phyloP scores from a whole-genome alignment of 2,797 vertebrate species.

The Rhabdophis nuchalis region DNA sequence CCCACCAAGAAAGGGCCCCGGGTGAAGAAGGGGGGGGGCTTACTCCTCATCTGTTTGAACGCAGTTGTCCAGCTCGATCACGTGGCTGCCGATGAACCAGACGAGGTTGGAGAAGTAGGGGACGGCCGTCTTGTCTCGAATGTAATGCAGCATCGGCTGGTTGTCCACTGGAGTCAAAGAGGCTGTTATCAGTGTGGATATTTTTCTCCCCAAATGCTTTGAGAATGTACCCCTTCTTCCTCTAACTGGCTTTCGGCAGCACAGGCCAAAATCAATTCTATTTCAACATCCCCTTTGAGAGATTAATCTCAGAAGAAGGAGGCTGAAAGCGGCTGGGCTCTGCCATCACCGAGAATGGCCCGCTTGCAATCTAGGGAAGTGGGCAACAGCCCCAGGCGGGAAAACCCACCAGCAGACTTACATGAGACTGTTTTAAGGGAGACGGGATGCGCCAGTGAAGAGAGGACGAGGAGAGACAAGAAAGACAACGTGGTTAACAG shows the following conservation, averaged over 20 bases:
- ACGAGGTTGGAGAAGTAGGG: constrained; percentile 99
- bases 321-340: constrained; percentile 2
- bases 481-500: constrained; percentile 78
- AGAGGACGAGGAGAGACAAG: constrained; percentile 71
- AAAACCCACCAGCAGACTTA: constrained; percentile 85
- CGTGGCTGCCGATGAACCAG: constrained; percentile 98
- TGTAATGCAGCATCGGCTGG: constrained; percentile 98
- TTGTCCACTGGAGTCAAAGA: constrained; percentile 86
- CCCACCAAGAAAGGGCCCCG: background rate
- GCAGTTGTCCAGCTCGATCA: constrained; percentile 97
- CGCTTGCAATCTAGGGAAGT: constrained; percentile 27
- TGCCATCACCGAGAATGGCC: background rate
- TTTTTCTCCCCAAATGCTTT: constrained; percentile 9
- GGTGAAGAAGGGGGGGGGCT: constrained; percentile 58
- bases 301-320: constrained; percentile 32
- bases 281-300: constrained; percentile 26
- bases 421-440: constrained; percentile 98
- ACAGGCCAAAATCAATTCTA: constrained; percentile 19
- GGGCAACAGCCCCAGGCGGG: constrained; percentile 41
- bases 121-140: constrained; percentile 95
- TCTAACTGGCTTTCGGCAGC: background rate
- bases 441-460: constrained; percentile 86
- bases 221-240: constrained; percentile 54
- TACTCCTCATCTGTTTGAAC: constrained; percentile 98
- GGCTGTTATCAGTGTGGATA: background rate